Evolutionary conservation across 2,113 vertebrate genomes (phyloP).

Genomic region (Neogale vison): DNA sequence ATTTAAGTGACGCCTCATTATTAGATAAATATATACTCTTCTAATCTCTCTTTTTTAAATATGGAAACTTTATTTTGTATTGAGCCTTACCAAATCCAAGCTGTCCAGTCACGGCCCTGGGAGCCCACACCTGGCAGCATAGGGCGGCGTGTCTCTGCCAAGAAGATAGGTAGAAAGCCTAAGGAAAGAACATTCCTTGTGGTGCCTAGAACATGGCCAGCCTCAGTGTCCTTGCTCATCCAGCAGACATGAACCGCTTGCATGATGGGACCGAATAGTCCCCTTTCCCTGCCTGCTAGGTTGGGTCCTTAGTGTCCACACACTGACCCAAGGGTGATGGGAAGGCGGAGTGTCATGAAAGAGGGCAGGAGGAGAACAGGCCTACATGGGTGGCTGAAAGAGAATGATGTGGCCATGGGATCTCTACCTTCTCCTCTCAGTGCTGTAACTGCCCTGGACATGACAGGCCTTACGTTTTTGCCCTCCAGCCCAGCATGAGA

Average conservation of each 20-base stretch:
- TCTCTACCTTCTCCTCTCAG: not conserved
- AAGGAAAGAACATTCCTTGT: not conserved
- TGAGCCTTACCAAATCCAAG: not conserved
- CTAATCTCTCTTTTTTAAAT: not conserved
- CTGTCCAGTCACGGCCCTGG: not conserved
- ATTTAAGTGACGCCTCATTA: not conserved
- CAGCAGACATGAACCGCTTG: not conserved
- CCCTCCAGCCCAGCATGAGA: not conserved
- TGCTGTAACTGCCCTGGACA: not conserved
- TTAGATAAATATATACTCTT: not conserved
- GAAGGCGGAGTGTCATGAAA: not conserved
- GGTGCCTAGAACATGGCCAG: not conserved
- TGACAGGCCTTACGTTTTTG: not conserved
- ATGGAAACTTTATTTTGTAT: not conserved
- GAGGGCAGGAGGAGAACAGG: not conserved
- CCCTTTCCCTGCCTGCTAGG: not conserved
- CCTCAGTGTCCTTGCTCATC: not conserved
- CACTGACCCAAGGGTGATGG: not conserved
- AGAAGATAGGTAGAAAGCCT: not conserved
- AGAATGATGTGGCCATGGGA: not conserved
- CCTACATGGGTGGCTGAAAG: not conserved
- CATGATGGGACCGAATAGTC: not conserved
- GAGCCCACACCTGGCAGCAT: not conserved
- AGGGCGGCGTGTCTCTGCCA: not conserved
- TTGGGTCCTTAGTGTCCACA: not conserved